These are phyloP conservation scores for Scalopus aquaticus DNA, from an alignment of 2,113 vertebrate genomes.

Conservation along the genomic window DNA sequence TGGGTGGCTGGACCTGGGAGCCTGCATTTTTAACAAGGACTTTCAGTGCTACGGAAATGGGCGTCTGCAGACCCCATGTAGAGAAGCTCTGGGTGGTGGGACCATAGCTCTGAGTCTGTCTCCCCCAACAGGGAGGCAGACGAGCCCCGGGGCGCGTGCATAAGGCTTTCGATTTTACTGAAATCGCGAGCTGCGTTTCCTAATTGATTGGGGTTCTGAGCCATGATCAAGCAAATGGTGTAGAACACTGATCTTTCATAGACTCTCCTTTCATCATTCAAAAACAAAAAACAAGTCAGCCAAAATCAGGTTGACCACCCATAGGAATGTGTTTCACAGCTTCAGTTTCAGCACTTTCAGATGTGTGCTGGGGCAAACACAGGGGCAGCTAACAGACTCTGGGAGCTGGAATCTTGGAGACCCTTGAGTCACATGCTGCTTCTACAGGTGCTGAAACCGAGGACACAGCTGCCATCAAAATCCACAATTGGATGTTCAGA, in stretches of 20 bases:
- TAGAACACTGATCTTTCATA: not conserved
- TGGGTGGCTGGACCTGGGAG: not conserved
- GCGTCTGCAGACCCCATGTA: not conserved
- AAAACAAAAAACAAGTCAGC: not conserved
- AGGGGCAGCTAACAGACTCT: not conserved
- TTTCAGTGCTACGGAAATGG: not conserved
- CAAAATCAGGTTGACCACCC: not conserved
- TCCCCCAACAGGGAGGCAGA: not conserved
- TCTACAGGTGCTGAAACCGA: not conserved
- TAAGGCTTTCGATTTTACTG: not conserved
- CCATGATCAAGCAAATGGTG: not conserved
- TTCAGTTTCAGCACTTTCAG: not conserved
- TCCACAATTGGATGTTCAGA: not conserved
- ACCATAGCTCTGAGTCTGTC: not conserved
- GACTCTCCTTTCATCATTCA: slow-evolving; percentile 21
- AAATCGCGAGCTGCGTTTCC: not conserved
- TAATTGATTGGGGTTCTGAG: slow-evolving; percentile 7
- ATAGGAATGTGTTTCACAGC: not conserved
- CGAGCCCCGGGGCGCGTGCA: not conserved
- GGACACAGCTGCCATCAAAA: not conserved
- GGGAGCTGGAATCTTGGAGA: not conserved
- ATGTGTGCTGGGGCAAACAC: not conserved
- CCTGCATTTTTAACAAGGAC: not conserved
- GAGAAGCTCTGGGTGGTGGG: not conserved
- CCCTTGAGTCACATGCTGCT: not conserved